These are phyloP conservation scores for Urocitellus parryii DNA, from an alignment of 2,113 vertebrate genomes.

Conservation along the genomic window DNA sequence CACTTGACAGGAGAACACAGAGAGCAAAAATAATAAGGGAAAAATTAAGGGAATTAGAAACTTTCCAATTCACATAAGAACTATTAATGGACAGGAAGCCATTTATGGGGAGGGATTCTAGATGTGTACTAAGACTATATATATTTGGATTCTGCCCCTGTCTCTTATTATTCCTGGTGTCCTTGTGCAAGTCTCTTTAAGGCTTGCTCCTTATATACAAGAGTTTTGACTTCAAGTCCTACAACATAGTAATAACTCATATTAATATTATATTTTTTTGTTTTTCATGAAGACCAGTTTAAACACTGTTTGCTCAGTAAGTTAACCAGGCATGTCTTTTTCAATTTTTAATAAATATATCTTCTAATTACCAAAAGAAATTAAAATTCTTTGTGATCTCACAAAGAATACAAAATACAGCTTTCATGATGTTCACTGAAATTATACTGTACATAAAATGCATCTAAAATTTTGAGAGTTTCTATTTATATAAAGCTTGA, in stretches of 20 bases:
- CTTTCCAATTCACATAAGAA: not conserved
- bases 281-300: not conserved
- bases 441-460: not conserved
- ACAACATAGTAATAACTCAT: not conserved
- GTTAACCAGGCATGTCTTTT: not conserved
- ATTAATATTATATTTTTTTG: not conserved
- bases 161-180: not conserved
- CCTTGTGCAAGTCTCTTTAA: not conserved
- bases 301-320: not conserved
- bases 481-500: conserved; percentile 8
- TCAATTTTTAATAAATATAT: not conserved
- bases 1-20: not conserved
- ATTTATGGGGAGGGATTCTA: not conserved
- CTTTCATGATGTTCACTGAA: not conserved
- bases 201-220: not conserved
- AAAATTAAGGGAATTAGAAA: not conserved
- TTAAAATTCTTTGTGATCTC: not conserved
- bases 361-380: not conserved
- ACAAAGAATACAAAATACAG: not conserved
- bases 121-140: not conserved
- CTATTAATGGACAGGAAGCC: not conserved
- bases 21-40: not conserved
- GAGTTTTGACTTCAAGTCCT: not conserved
- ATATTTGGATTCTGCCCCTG: not conserved
- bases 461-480: not conserved